phyloP scores from a whole-genome alignment of 1,140 invertebrate genomes.

The Brachionus angularis region DNA sequence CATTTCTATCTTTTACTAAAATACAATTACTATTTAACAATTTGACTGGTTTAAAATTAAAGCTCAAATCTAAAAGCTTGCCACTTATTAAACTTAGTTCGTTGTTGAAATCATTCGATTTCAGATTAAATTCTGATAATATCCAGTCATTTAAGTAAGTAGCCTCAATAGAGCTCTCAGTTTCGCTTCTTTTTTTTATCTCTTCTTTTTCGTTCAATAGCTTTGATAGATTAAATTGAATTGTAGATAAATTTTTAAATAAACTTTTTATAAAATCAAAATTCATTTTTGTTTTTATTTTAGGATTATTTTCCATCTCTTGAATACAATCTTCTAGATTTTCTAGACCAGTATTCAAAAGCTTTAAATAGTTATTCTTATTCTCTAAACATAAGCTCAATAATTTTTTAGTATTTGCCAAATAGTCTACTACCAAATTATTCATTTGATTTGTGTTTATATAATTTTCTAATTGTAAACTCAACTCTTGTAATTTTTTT shows the following conservation, averaged over 20 bases:
- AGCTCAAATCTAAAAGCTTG: conserved; percentile 31
- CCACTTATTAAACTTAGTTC: conserved; percentile 6
- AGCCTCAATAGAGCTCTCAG: too few species aligned
- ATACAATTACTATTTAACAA: conserved; percentile 22
- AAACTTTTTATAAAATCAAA: too few species aligned
- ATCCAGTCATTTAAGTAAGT: conserved; percentile 32
- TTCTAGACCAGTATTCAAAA: too few species aligned
- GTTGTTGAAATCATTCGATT: conserved; percentile 24
- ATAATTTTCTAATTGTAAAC: background rate
- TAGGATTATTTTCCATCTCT: too few species aligned
- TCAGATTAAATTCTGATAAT: conserved; percentile 17
- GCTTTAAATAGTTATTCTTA: conserved; percentile 4
- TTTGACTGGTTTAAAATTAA: background rate
- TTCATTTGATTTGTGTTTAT: background rate
- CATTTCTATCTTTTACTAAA: conserved; percentile 1
- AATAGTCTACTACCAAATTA: background rate
- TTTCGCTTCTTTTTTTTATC: background rate
- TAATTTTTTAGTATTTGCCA: conserved; percentile 2
- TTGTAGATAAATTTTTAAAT: background rate
- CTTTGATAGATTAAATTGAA: background rate
- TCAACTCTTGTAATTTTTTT: background rate
- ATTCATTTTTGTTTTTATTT: too few species aligned
- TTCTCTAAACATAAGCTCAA: background rate
- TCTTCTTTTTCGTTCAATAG: background rate
- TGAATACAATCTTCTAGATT: conserved; percentile 18